These are phyloP conservation scores for Drosophila ustulata DNA, from an alignment of 2,888 invertebrate species.

Conservation along the genomic window DNA sequence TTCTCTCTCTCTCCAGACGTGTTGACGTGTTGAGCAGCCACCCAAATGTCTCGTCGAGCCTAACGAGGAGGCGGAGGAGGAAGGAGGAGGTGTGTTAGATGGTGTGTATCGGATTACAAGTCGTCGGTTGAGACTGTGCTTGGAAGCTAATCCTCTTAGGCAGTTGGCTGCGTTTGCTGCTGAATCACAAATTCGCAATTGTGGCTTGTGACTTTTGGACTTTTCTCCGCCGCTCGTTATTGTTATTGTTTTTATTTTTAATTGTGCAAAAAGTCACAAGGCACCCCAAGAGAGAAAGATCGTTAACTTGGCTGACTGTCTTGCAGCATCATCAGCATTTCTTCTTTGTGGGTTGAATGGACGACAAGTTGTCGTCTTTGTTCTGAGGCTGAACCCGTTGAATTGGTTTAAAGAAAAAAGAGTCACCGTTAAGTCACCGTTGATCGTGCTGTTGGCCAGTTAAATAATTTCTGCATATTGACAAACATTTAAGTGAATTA, in stretches of 20 bases:
- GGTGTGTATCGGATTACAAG: slow-evolving; percentile 70
- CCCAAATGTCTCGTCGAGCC: slow-evolving; percentile 69
- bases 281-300: slow-evolving; percentile 21
- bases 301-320: slow-evolving; percentile 26
- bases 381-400: slow-evolving; percentile 46
- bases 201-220: slow-evolving; percentile 15
- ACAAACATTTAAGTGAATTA: slow-evolving; percentile 9
- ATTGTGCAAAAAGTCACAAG: slow-evolving; percentile 55
- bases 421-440: slow-evolving; percentile 35
- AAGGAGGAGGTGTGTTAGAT: slow-evolving; percentile 62
- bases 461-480: slow-evolving; percentile 25
- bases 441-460: slow-evolving; percentile 32
- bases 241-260: slow-evolving; percentile 32
- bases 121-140: slow-evolving; percentile 17
- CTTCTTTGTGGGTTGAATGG: slow-evolving; percentile 49
- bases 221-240: background rate
- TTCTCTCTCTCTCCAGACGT: slow-evolving; percentile 46
- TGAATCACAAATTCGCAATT: slow-evolving; percentile 27
- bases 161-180: slow-evolving; percentile 27
- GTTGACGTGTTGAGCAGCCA: slow-evolving; percentile 57
- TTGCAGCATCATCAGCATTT: slow-evolving; percentile 9
- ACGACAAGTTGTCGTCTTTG: slow-evolving; percentile 36
- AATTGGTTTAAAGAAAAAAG: slow-evolving; percentile 12
- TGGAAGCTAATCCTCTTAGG: slow-evolving; percentile 55
- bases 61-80: slow-evolving; percentile 30